Evolutionary conservation across 2,888 invertebrate genomes (phyloP).

Genomic region (Agapetus fuscipes): DNA sequence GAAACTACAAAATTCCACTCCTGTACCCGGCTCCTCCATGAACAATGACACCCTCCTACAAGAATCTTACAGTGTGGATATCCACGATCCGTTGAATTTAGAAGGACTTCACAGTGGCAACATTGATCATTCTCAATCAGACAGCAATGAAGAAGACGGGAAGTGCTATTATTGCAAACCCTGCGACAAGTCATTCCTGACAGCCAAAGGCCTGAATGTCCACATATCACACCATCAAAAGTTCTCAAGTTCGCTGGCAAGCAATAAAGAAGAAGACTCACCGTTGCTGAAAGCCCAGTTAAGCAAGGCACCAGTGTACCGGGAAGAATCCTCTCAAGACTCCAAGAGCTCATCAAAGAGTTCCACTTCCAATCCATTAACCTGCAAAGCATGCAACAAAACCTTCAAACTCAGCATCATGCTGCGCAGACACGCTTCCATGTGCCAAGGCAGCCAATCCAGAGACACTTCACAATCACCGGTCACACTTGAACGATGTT

Average conservation of each 20-base stretch:
- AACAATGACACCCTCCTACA: constrained; percentile 28
- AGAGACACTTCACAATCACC: background rate
- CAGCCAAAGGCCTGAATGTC: constrained; percentile 3
- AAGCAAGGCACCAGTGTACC: background rate
- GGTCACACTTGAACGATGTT: background rate
- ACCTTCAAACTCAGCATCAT: constrained; percentile 42
- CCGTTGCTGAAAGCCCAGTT: background rate
- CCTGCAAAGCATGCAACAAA: constrained; percentile 35
- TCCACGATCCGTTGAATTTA: constrained; percentile 12
- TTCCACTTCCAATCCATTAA: constrained; percentile 18
- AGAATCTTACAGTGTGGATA: constrained; percentile 18
- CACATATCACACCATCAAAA: constrained; percentile 5
- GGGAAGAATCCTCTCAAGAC: constrained; percentile 7
- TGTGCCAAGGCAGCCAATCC: constrained; percentile 3
- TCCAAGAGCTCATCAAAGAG: background rate
- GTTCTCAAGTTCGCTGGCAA: background rate
- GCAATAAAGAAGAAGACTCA: background rate
- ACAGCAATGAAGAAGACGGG: constrained; percentile 4
- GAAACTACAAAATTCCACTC: constrained; percentile 25
- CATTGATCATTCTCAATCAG: constrained; percentile 1
- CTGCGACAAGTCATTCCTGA: constrained; percentile 13
- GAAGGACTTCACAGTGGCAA: constrained; percentile 6
- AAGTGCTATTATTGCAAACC: constrained; percentile 1
- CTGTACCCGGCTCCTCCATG: constrained; percentile 1
- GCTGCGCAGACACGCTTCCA: constrained; percentile 34